Base-by-base conservation (phyloP, 2,797 vertebrate genomes). In the Oophaga sylvatica region DNA sequence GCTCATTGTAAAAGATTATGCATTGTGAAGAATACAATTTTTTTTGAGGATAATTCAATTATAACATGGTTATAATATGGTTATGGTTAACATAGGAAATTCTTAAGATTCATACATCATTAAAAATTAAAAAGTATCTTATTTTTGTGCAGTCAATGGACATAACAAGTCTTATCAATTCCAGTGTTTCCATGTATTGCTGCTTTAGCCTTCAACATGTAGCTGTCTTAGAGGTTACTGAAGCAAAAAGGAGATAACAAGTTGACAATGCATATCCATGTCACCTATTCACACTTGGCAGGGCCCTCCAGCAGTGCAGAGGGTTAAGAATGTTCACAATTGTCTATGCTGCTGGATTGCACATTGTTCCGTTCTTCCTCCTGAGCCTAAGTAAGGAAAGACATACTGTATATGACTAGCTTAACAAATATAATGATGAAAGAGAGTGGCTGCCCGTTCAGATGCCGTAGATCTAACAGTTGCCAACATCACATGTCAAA, bases 381-480 rank as follows among this genome's bases (percentile, higher is more conserved):
- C 68, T 19, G 17, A 88, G 79, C 62, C 48, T 63, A 85, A 88
- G 81, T 85, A 85, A 83, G 83, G 73, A 29, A 76, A 75, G 76
- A 68, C 82, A 75, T 73, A 26, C 26, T 26, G 26, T 26, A 80
- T 2, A 75, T 35, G 87, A 84, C 87, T 84, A 45, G 45, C 68
- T 67, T 88, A 88, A 81, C 83, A 85, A 85, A 88, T 85, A 76
- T 45, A 65, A 85, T 81, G 87, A 88, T 88, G 85, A 85, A 88
- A 84, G 68, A 67, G 68, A 73, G 5, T 67, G 68, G 20, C 65
- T 84, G 87, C 57, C 87, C 80, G 67, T 73, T 73, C 87, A 73
- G 41, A 85, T 71, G 53, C 48, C 20, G 22, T 53, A 60, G 59
- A 85, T 85, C 87, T 81, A 88, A 75, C 87, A 88, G 68, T 84